Conservation (phyloP, 2,797 vertebrate genomes). For the Amphiprion clarkii region DNA sequence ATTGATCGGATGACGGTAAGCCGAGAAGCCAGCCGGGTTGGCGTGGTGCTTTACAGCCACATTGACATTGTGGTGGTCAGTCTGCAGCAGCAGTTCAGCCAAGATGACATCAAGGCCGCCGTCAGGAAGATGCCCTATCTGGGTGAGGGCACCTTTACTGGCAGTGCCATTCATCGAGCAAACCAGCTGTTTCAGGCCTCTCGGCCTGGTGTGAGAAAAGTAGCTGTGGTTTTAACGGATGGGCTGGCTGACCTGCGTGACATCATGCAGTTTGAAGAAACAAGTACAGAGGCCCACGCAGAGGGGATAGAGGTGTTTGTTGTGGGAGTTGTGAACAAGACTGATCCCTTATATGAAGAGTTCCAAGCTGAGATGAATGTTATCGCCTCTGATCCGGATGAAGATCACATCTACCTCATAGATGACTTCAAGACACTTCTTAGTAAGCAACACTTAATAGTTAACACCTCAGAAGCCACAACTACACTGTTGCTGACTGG, state of each 20-base stretch:
- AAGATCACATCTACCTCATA: conserved; percentile 87
- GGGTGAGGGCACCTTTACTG: conserved; percentile 90
- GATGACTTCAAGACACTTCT: conserved; percentile 84
- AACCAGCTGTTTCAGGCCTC: conserved; percentile 80
- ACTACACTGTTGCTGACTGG: neutral
- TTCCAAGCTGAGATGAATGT: conserved; percentile 88
- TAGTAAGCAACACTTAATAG: conserved; percentile 59
- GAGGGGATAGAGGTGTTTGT: conserved; percentile 86
- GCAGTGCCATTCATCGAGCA: conserved; percentile 86
- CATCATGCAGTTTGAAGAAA: conserved; percentile 70
- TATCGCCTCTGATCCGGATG: conserved; percentile 88
- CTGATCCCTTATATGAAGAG: conserved; percentile 77
- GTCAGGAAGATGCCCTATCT: conserved; percentile 88
- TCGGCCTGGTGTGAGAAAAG: conserved; percentile 81
- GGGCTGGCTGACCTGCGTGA: conserved; percentile 87
- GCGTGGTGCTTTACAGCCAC: conserved; percentile 91
- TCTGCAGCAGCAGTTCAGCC: conserved; percentile 81
- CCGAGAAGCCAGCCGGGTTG: conserved; percentile 77
- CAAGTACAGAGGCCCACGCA: conserved; percentile 75
- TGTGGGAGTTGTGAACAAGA: conserved; percentile 86
- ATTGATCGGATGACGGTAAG: conserved; percentile 82
- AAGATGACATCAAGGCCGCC: conserved; percentile 78
- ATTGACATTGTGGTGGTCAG: conserved; percentile 81
- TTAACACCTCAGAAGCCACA: neutral
- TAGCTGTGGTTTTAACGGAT: conserved; percentile 88